Evolutionary conservation across 2,888 invertebrate genomes (phyloP).

Genomic region (Chorisops tibialis): DNA sequence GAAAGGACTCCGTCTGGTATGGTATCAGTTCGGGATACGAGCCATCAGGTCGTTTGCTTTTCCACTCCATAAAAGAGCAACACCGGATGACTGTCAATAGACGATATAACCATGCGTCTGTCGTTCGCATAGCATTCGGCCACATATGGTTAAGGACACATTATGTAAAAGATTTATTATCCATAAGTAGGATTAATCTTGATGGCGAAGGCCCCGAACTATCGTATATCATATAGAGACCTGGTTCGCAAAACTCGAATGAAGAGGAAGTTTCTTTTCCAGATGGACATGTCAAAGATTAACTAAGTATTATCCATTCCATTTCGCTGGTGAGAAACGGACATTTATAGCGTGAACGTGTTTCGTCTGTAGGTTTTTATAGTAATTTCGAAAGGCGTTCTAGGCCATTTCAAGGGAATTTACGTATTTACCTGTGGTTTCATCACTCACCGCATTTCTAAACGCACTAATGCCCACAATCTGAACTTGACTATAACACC

Average conservation of each 20-base stretch:
- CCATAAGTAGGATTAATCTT: constrained; percentile 16
- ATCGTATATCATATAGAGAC: background rate
- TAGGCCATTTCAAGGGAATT: background rate
- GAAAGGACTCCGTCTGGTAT: too few relatives aligned
- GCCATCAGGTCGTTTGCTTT: too few relatives aligned
- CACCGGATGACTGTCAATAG: too few relatives aligned
- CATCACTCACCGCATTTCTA: background rate
- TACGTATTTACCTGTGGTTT: constrained; percentile 3
- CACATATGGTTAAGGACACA: background rate
- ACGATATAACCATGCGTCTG: too few relatives aligned
- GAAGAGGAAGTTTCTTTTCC: background rate
- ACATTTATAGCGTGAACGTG: constrained; percentile 7
- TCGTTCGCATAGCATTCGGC: background rate
- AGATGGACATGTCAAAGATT: background rate
- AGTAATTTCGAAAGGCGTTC: background rate
- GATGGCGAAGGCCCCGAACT: background rate
- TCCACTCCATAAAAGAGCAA: too few relatives aligned
- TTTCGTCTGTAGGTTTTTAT: background rate
- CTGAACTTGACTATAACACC: background rate
- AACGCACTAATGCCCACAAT: background rate
- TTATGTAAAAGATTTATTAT: constrained; percentile 5
- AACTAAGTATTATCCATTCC: background rate
- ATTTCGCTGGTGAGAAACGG: constrained; percentile 8
- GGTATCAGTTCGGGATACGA: too few relatives aligned
- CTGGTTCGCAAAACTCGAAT: background rate